A percentile compares a stretch with the other conserved stretches of the same genome.
Evolutionary conservation across 1,140 invertebrate species (phyloP).

Genomic region (Halyomorpha halys): DNA sequence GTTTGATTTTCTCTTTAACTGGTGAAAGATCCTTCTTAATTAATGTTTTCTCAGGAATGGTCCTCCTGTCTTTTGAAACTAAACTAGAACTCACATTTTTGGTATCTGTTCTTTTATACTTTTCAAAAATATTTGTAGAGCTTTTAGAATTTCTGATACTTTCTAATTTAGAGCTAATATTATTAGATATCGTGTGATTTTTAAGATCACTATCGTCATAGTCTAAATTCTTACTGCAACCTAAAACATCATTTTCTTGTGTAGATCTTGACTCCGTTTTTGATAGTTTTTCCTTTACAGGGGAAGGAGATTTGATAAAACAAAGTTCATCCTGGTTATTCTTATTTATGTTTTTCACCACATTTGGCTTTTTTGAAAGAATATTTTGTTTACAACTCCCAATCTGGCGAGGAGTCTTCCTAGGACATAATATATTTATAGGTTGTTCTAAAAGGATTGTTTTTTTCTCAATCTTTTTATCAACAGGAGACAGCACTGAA

Average conservation of each 20-base stretch:
- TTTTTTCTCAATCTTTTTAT: constrained; percentile 4
- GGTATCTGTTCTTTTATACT: no score
- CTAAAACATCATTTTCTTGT: background rate
- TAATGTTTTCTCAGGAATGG: no score
- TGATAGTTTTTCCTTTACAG: background rate
- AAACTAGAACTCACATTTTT: no score
- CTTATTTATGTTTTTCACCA: background rate
- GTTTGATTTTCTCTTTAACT: no score
- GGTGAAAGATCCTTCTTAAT: no score
- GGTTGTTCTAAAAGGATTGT: background rate
- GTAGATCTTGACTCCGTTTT: background rate
- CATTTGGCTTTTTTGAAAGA: background rate
- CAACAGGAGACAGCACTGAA: background rate
- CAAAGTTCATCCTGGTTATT: background rate
- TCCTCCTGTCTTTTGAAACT: no score
- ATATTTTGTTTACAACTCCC: background rate
- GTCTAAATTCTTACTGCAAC: no score
- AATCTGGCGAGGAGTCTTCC: background rate
- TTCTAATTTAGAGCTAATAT: no score
- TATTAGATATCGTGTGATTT: no score
- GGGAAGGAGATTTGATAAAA: background rate
- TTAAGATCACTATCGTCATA: no score
- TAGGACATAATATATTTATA: constrained; percentile 6
- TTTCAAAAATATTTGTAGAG: no score
- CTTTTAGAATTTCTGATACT: no score